Evolutionary conservation across 1,140 invertebrate genomes (phyloP).

Genomic region (Anthonomus grandis): DNA sequence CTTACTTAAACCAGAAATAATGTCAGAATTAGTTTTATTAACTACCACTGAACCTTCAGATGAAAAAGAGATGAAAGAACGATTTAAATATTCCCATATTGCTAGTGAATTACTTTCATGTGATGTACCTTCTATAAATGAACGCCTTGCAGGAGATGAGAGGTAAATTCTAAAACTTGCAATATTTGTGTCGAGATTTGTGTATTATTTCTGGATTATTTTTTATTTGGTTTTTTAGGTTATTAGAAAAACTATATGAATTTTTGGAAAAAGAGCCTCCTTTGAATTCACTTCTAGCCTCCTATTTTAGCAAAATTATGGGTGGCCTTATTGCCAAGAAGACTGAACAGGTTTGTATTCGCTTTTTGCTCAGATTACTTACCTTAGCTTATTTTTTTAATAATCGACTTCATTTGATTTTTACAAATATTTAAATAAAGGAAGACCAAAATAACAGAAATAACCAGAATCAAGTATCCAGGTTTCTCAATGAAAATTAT

Average conservation of each 20-base stretch:
- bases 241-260: slow-evolving; percentile 81
- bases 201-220: not conserved
- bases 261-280: slow-evolving; percentile 84
- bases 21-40: slow-evolving; percentile 81
- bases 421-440: no score
- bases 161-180: no score
- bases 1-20: slow-evolving; percentile 75
- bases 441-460: no score
- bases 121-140: slow-evolving; percentile 81
- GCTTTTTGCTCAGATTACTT: no score
- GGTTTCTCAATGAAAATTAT: no score
- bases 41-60: slow-evolving; percentile 80
- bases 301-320: slow-evolving; percentile 94
- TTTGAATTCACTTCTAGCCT: slow-evolving; percentile 90
- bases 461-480: no score
- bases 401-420: no score
- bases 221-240: slow-evolving; percentile 29
- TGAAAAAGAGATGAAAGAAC: slow-evolving; percentile 70
- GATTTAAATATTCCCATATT: slow-evolving; percentile 89
- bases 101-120: slow-evolving; percentile 92
- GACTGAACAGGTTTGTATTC: slow-evolving; percentile 63
- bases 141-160: slow-evolving; percentile 76
- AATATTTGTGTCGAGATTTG: not conserved
- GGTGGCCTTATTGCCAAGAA: slow-evolving; percentile 80
- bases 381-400: no score